phyloP scores from a whole-genome alignment of 2,797 vertebrate genomes.

The Podarcis lilfordi region DNA sequence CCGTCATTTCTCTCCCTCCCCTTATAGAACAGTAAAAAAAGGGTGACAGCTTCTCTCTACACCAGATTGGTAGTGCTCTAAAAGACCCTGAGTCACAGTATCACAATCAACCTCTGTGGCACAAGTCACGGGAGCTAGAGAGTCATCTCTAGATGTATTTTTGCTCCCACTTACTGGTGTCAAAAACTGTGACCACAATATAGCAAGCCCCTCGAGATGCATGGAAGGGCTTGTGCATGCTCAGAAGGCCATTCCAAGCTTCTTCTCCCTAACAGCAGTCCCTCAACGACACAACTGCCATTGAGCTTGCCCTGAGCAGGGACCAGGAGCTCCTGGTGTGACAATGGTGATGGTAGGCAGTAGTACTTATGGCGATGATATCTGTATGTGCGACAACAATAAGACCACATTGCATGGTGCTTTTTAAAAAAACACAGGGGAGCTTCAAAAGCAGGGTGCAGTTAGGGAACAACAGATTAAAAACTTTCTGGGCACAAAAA shows the following conservation, averaged over 20 bases:
- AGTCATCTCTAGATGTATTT: neutral
- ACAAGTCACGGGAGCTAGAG: neutral
- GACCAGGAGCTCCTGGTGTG: neutral
- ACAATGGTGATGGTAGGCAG: neutral
- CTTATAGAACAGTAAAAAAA: slow-evolving; percentile 65
- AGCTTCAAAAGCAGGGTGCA: neutral
- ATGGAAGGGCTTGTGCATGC: neutral
- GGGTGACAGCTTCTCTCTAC: slow-evolving; percentile 15
- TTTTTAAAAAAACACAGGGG: neutral
- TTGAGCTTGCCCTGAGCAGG: neutral
- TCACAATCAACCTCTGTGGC: slow-evolving; percentile 1
- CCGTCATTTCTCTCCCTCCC: neutral
- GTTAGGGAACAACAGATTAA: neutral
- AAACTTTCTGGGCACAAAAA: neutral
- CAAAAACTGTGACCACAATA: neutral
- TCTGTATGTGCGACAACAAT: too few relatives aligned
- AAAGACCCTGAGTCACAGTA: rapidly evolving
- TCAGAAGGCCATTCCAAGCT: neutral
- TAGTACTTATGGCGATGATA: too few relatives aligned
- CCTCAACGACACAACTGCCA: neutral
- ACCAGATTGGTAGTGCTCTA: slow-evolving; percentile 9
- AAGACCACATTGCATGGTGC: neutral
- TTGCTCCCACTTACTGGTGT: neutral
- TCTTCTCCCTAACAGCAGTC: neutral
- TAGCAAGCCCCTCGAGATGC: neutral